Percentiles rank a stretch among this genome's conserved stretches.
These are phyloP conservation scores for Chirona hameri DNA, from an alignment of 2,888 invertebrate genomes.

Conservation along the genomic window DNA sequence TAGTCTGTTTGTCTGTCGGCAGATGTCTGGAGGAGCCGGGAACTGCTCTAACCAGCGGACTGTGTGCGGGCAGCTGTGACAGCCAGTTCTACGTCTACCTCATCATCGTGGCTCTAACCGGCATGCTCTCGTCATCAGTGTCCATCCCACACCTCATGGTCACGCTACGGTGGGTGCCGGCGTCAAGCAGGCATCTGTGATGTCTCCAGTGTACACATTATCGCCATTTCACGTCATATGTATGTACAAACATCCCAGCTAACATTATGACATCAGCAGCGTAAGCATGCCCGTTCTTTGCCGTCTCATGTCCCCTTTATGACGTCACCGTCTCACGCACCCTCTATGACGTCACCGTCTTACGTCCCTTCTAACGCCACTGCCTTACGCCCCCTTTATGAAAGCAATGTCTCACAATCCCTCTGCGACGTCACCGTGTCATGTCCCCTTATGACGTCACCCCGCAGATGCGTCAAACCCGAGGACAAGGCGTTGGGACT, in stretches of 20 bases:
- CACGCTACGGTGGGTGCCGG: slow-evolving; percentile 30
- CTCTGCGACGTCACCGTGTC: background rate
- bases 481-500: slow-evolving; percentile 38
- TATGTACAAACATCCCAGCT: background rate
- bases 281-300: no score
- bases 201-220: no score
- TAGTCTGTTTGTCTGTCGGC: no score
- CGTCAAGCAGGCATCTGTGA: background rate
- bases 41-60: background rate
- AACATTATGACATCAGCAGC: background rate
- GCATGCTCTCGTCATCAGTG: slow-evolving; percentile 29
- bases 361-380: background rate
- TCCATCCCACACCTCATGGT: slow-evolving; percentile 34
- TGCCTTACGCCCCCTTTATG: background rate
- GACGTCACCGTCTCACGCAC: no score
- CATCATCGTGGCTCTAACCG: slow-evolving; percentile 28
- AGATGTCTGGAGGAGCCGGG: background rate
- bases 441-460: background rate
- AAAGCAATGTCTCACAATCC: background rate
- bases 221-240: no score
- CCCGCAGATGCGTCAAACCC: slow-evolving; percentile 36
- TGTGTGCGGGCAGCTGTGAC: background rate
- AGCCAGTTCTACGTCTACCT: background rate
- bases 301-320: no score
- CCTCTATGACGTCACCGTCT: background rate